Evolutionary conservation across 2,113 vertebrate genomes (phyloP).

Genomic region (Onychostruthus taczanowskii): DNA sequence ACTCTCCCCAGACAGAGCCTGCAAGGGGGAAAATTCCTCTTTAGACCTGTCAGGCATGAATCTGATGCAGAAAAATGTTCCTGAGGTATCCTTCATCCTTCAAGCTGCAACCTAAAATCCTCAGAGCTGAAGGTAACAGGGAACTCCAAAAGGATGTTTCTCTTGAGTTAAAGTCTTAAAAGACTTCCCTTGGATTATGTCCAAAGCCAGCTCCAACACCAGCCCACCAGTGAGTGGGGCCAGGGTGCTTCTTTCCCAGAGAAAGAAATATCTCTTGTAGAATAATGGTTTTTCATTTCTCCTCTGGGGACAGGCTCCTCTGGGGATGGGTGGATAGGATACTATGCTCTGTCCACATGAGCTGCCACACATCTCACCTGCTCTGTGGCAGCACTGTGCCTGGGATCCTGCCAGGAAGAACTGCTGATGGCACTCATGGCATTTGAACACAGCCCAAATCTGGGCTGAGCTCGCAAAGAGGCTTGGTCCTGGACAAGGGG

Average conservation of each 20-base stretch:
- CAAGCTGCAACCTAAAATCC: neutral
- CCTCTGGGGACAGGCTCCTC: neutral
- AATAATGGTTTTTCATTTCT: neutral
- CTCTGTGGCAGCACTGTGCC: rapidly evolving
- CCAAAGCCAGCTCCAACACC: neutral
- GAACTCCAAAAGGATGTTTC: neutral
- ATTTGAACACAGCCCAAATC: neutral
- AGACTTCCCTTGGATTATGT: neutral
- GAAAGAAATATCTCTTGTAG: neutral
- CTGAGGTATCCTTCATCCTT: neutral
- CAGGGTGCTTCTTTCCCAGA: neutral
- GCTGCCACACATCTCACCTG: neutral
- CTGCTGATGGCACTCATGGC: neutral
- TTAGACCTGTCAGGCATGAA: neutral
- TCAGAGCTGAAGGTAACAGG: neutral
- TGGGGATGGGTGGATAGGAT: no score
- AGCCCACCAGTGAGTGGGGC: neutral
- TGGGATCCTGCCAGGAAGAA: neutral
- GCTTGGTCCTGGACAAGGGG: neutral
- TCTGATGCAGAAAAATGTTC: neutral
- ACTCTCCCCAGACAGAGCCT: neutral
- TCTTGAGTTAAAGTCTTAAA: neutral
- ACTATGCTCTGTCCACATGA: neutral
- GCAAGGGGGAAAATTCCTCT: neutral
- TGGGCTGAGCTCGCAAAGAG: neutral